phyloP scores from a whole-genome alignment of 2,888 invertebrate species.

The Synergus laeviventris region DNA sequence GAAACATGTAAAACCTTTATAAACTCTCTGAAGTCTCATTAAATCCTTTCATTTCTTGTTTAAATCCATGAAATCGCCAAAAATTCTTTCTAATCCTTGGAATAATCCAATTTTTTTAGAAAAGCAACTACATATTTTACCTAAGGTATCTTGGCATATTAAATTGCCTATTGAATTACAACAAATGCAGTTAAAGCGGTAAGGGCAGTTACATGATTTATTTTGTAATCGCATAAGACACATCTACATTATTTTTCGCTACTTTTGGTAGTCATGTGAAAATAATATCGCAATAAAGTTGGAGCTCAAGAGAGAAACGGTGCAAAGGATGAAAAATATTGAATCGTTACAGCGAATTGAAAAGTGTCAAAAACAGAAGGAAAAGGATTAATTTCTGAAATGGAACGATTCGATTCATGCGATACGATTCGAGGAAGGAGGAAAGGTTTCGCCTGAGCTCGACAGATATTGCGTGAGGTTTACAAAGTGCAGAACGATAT shows the following conservation, averaged over 20 bases:
- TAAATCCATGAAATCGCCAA: no score
- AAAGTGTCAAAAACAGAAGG: slow-evolving; percentile 13
- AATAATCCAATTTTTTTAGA: no score
- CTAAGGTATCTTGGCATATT: no score
- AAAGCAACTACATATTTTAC: no score
- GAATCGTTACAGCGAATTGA: slow-evolving; percentile 29
- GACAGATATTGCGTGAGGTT: slow-evolving; percentile 36
- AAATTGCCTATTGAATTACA: background rate
- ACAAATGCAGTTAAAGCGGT: background rate
- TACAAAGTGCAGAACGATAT: slow-evolving; percentile 34
- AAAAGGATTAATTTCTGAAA: slow-evolving; percentile 33
- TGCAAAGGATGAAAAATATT: slow-evolving; percentile 32
- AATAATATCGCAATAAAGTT: slow-evolving; percentile 36
- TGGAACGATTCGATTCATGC: slow-evolving; percentile 35
- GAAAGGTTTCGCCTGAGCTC: slow-evolving; percentile 11
- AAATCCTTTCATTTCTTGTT: no score
- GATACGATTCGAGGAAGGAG: slow-evolving; percentile 33
- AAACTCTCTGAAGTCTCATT: no score
- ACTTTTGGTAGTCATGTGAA: background rate
- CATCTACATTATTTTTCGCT: slow-evolving; percentile 12
- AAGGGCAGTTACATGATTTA: background rate
- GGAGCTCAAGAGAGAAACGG: slow-evolving; percentile 28
- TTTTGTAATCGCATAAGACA: background rate
- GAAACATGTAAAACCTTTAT: no score
- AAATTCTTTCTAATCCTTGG: no score